Evolutionary conservation across 2,113 vertebrate species (phyloP).

Genomic region (Myrmecophaga tridactyla): DNA sequence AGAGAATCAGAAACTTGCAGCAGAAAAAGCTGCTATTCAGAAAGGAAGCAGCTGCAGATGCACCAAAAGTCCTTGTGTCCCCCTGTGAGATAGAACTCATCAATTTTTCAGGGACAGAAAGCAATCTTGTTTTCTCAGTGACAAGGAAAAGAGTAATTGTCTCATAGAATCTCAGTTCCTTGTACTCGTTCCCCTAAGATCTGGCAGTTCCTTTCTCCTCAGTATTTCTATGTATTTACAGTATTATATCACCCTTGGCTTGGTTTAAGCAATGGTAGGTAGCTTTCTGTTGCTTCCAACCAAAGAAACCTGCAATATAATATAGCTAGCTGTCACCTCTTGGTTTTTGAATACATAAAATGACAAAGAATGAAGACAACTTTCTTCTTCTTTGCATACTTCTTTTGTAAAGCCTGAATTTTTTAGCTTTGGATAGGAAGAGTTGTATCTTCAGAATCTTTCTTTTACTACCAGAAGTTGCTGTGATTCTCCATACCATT

Average conservation of each 20-base stretch:
- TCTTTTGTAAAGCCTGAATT: conserved; percentile 1
- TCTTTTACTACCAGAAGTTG: background rate
- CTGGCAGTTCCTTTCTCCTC: background rate
- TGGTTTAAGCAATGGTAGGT: background rate
- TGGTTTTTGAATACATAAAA: conserved; percentile 7
- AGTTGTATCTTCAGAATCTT: background rate
- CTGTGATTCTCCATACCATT: conserved; percentile 1
- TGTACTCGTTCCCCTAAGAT: background rate
- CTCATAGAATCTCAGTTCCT: background rate
- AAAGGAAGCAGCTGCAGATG: background rate
- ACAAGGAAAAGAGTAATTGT: background rate
- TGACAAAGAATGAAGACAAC: background rate
- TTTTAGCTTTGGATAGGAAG: background rate
- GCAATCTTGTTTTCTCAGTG: background rate
- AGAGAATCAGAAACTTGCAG: background rate
- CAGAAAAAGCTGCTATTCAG: background rate
- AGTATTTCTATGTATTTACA: background rate
- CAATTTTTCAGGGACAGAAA: conserved; percentile 2
- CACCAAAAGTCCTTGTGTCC: background rate
- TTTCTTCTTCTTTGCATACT: background rate
- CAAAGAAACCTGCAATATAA: background rate
- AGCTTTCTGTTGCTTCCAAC: background rate
- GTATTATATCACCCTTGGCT: background rate
- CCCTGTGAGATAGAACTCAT: background rate
- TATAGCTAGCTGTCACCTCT: background rate